phyloP scores from a whole-genome alignment of 1,140 invertebrate species.

The Luehdorfia chinensis region DNA sequence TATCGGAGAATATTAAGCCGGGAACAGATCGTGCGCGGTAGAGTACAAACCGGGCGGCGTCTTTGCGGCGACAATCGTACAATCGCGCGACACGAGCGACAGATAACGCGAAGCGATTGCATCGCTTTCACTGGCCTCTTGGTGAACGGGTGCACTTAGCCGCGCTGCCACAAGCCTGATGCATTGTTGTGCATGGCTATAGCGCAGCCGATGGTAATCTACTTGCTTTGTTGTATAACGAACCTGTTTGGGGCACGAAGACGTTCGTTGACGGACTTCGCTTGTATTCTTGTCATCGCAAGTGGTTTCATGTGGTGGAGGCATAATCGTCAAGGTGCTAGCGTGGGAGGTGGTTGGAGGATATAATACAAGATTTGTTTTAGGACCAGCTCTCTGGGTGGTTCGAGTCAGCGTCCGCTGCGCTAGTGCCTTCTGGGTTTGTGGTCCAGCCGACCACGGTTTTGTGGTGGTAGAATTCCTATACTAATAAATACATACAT shows the following conservation, averaged over 20 bases:
- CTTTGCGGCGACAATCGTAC: constrained; percentile 24
- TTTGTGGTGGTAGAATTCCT: too few relatives aligned
- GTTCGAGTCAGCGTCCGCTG: too few relatives aligned
- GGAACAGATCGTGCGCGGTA: constrained; percentile 14
- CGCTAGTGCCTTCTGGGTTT: too few relatives aligned
- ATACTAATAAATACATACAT: too few relatives aligned
- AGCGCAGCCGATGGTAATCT: constrained; percentile 1
- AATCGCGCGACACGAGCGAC: constrained; percentile 27
- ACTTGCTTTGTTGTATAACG: neutral
- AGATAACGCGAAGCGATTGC: constrained; percentile 14
- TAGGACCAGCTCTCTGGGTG: too few relatives aligned
- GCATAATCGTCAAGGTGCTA: too few relatives aligned
- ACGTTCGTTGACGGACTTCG: too few relatives aligned
- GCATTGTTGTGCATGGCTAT: neutral
- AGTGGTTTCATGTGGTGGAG: too few relatives aligned
- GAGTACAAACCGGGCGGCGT: constrained; percentile 21
- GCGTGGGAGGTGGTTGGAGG: too few relatives aligned
- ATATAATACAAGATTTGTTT: too few relatives aligned
- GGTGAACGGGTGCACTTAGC: constrained; percentile 12
- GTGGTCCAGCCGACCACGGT: too few relatives aligned
- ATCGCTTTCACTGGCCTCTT: constrained; percentile 16
- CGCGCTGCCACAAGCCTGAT: neutral
- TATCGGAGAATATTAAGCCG: constrained; percentile 18
- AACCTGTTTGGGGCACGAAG: neutral
- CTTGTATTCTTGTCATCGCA: too few relatives aligned